Evolutionary conservation across 2,113 vertebrate genomes (phyloP), one percentile per base, ranked within the genome.

Genomic region (Hylia prasina): DNA sequence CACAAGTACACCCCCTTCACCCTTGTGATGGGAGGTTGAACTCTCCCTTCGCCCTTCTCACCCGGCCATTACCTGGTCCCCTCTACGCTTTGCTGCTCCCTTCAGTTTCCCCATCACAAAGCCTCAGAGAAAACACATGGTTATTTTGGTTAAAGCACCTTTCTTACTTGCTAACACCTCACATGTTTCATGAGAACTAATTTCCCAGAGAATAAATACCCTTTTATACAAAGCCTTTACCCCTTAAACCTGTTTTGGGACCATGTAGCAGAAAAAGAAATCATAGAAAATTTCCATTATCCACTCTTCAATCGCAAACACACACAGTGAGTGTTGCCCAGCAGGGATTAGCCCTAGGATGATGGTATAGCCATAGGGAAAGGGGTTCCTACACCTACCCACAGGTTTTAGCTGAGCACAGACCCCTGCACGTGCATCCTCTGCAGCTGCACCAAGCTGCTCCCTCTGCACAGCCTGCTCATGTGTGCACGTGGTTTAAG

Each of bases 401-500:
- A 1, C 7, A 20, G 61, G 5, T 58, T 88, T 61, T 22, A 40
- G 87, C 45, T 16, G 40, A 31, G 42, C 4, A 63, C 76, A 40
- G 54, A 42, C 4, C 22, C 44, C 63, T 81, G 53, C 33, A 11
- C 0, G 0, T 64, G 65, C 50, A 60, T 33, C 63, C 40, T 27
- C 65, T 45, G 82, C 89, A 92, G 75, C 82, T 39, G 60, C 64
- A 60, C 23, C 0, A 1, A 78, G 78, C 60, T 70, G 89, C 65
- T 82, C 60, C 42, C 89, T 48, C 54, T 37, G 79, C 79, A 24
- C 82, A 60, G 28, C 16, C 0, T 0, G 39, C 63, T 39, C 2
- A 23, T 0, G 1, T 5, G 6, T 15, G 40, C 75, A n/a, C 0
- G 0, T 3, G 39, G 27, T 10, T 4, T 53, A 66, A 64, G 27